These are phyloP conservation scores for Olivierus martensii DNA, from an alignment of 1,140 invertebrate species.

Conservation along the genomic window DNA sequence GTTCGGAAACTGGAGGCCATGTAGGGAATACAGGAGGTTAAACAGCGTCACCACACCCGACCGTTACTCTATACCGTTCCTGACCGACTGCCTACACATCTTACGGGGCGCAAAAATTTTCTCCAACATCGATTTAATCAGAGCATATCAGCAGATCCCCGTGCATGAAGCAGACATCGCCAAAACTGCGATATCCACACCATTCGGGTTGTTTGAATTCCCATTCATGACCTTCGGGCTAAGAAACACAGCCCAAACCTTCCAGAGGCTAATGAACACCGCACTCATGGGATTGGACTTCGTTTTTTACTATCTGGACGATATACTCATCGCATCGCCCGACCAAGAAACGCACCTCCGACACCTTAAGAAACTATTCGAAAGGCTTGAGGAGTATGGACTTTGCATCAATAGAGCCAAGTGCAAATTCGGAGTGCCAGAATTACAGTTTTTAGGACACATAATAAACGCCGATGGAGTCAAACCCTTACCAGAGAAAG, in stretches of 20 bases:
- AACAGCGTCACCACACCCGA: slow-evolving; percentile 7
- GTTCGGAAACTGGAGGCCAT: slow-evolving; percentile 5
- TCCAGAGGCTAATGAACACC: slow-evolving; percentile 10
- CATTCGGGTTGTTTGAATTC: slow-evolving; percentile 17
- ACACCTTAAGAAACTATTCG: no score
- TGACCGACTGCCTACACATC: slow-evolving; percentile 13
- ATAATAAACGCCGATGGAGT: no score
- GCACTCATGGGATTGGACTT: slow-evolving; percentile 4
- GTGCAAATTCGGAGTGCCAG: no score
- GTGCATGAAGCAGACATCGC: slow-evolving; percentile 6
- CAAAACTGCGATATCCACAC: slow-evolving; percentile 14
- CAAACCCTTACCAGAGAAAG: not conserved
- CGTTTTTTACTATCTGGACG: slow-evolving; percentile 1
- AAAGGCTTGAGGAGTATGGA: no score
- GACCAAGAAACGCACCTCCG: slow-evolving; percentile 24
- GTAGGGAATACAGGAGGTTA: no score
- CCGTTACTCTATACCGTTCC: slow-evolving; percentile 14
- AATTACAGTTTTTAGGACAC: no score
- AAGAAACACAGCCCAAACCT: slow-evolving; percentile 12
- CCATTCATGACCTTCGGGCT: slow-evolving; percentile 15
- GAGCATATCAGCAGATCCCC: slow-evolving; percentile 13
- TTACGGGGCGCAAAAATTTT: no score
- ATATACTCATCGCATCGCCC: slow-evolving; percentile 32
- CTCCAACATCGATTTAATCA: no score
- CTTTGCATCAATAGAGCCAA: no score